Evolutionary conservation across 35 echinoderm and acorn worm species (phyloP), one percentile per base, ranked within the genome.

Genomic region (Chiridota heheva): DNA sequence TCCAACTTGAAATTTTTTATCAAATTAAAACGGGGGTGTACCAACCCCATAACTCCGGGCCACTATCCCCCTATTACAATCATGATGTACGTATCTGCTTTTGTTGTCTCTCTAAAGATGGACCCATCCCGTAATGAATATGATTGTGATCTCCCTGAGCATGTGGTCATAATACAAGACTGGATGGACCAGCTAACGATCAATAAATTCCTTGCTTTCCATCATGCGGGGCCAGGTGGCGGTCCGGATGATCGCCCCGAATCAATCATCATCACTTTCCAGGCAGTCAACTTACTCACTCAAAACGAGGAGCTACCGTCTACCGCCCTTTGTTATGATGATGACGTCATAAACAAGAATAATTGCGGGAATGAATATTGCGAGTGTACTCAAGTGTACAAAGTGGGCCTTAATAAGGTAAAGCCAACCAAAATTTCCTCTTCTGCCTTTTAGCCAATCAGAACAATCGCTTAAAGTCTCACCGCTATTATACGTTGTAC

Each of bases 231-330:
- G 79, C n/a, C n/a, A n/a, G n/a, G n/a, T n/a, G 93, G 93, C 1
- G 84, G 55, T 63, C n/a, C n/a, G n/a, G n/a, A n/a, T n/a, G 91
- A 96, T 67, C 87, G 83, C 58, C 84, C 95, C 12, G 95, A 91
- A 44, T 60, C 95, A 13, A 82, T 98, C 30, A 40, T 98, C 29
- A 91, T 98, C 40, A 44, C 35, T 4, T 95, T 89, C 47, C 37
- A 65, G 4, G 40, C 86, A 0, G 34, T 66, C 2, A 66, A 86
- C 18, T 78, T 85, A 0, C 59, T 95, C 0, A 85, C 72, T 3
- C 91, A 95, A 51, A 59, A 41, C 3, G 26, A 58, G 8, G 91
- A 94, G 16, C 44, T 94, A 51, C 18, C 16, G 46, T 15, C 73
- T 37, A 36, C 27, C 77, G 31, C 51, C 88, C 2, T 94, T 85